phyloP scores from a whole-genome alignment of 2,113 vertebrate genomes.

The Cygnus buccinator region DNA sequence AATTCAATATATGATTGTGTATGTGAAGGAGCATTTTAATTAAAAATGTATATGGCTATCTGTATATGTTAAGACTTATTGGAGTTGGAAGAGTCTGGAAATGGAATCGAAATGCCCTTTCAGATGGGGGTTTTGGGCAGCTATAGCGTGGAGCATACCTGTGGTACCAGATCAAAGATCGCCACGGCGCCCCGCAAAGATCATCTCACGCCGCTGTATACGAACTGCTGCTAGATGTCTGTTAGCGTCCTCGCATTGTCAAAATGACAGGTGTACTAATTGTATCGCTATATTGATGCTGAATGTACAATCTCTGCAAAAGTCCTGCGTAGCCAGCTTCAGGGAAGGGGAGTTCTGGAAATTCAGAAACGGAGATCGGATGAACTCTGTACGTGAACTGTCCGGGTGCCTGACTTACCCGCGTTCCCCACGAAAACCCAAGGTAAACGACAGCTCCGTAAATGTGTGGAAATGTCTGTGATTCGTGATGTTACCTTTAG shows the following conservation, averaged over 20 bases:
- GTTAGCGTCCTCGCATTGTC: not conserved
- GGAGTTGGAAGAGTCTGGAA: constrained; percentile 1
- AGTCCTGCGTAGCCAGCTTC: not conserved
- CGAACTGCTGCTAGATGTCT: not conserved
- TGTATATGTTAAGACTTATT: constrained; percentile 33
- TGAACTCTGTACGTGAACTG: not conserved
- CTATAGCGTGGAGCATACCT: not conserved
- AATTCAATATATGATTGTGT: constrained; percentile 55
- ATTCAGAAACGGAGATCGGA: not conserved
- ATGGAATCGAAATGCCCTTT: not conserved
- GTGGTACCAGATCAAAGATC: not conserved
- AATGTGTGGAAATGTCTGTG: not conserved
- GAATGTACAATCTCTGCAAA: not conserved
- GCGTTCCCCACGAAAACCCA: not conserved
- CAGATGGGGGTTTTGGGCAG: not conserved
- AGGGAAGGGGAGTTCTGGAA: not conserved
- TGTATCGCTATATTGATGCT: not conserved
- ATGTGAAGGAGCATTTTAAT: constrained; percentile 60
- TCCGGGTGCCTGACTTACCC: not conserved
- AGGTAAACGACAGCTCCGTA: not conserved
- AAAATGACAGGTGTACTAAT: accelerated
- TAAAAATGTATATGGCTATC: constrained; percentile 26
- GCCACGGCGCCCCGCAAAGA: not conserved
- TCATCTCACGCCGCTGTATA: accelerated
- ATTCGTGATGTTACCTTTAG: accelerated